Evolutionary conservation across 2,113 vertebrate species (phyloP).

Genomic region (Erpornis zantholeuca): DNA sequence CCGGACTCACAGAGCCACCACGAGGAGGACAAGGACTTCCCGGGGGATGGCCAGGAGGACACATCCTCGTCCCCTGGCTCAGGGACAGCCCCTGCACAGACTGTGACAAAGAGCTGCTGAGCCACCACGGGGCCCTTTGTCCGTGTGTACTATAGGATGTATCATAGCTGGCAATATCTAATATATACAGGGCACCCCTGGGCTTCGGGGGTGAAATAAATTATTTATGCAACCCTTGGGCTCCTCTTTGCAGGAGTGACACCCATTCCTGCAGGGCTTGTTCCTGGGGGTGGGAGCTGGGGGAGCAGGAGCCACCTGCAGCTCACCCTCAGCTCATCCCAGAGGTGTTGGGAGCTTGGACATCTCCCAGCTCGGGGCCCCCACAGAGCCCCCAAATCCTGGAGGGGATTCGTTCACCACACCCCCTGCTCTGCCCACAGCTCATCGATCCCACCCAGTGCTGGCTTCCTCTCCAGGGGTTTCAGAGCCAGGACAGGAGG

Average conservation of each 20-base stretch:
- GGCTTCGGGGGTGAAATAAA: neutral
- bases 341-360: neutral
- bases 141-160: neutral
- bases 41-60: conserved; percentile 11
- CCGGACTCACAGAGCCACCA: neutral
- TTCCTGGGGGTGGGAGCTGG: neutral
- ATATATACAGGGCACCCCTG: neutral
- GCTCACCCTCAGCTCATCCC: neutral
- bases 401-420: neutral
- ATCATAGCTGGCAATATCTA: neutral
- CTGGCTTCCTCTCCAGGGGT: neutral
- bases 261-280: neutral
- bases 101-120: neutral
- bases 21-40: conserved; percentile 69
- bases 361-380: neutral
- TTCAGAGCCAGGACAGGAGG: neutral
- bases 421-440: neutral
- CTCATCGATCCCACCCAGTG: neutral
- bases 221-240: neutral
- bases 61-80: accelerated
- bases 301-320: neutral
- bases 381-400: neutral
- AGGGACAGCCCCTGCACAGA: neutral
- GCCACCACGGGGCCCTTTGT: accelerated
- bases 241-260: neutral